These are phyloP conservation scores for Agelastica alni DNA, from an alignment of 2,888 invertebrate species.

Conservation along the genomic window DNA sequence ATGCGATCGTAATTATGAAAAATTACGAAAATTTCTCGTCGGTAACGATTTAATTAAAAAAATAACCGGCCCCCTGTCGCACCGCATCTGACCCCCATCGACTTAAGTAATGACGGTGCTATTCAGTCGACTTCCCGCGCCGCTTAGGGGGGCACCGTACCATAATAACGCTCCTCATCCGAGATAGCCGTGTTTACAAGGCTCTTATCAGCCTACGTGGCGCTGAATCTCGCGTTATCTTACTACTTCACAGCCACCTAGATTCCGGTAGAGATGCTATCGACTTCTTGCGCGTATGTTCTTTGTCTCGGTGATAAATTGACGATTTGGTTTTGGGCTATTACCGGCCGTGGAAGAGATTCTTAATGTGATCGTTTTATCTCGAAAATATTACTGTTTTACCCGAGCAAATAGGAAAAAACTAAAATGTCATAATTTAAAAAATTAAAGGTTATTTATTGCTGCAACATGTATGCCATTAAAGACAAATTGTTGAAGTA, in stretches of 20 bases:
- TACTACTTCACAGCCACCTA: constrained; percentile 34
- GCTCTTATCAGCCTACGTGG: constrained; percentile 42
- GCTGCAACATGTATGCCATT: too few species aligned
- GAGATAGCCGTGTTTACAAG: constrained; percentile 44
- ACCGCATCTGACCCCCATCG: background rate
- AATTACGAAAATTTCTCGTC: background rate
- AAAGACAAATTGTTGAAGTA: too few species aligned
- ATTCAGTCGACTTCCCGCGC: constrained; percentile 21
- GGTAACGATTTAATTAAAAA: constrained; percentile 16
- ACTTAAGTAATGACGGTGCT: constrained; percentile 20
- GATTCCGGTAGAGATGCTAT: constrained; percentile 30
- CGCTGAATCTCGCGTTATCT: constrained; percentile 38
- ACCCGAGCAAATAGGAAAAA: too few species aligned
- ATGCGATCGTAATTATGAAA: constrained; percentile 1
- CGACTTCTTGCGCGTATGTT: constrained; percentile 26
- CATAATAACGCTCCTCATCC: constrained; percentile 37
- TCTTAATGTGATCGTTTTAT: too few species aligned
- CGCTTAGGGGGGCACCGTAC: constrained; percentile 25
- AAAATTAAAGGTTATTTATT: too few species aligned
- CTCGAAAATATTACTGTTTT: too few species aligned
- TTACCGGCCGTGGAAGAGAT: background rate
- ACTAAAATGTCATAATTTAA: too few species aligned
- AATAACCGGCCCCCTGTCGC: constrained; percentile 5
- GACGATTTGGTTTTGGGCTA: constrained; percentile 9
- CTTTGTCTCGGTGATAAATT: constrained; percentile 30